A percentile compares a stretch with the other conserved stretches of the same genome.
Evolutionary conservation across 2,113 vertebrate genomes (phyloP).

Genomic region (Carettochelys insculpta): DNA sequence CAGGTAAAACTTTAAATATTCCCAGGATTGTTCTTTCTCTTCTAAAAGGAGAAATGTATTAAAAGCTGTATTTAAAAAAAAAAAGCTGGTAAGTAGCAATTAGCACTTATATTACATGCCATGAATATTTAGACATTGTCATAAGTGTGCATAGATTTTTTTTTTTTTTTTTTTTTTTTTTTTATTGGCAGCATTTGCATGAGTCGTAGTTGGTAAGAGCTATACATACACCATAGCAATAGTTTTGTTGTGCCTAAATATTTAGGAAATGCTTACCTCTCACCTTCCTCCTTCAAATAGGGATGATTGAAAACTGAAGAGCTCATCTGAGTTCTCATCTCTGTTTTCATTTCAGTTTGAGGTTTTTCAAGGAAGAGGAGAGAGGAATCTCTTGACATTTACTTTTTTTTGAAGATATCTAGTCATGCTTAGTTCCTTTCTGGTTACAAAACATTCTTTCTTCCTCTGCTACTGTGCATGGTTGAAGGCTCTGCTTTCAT

Average conservation of each 20-base stretch:
- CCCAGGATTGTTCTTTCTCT: not conserved
- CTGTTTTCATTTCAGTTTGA: not conserved
- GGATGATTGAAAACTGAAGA: not conserved
- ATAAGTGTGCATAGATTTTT: not conserved
- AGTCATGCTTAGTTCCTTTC: not conserved
- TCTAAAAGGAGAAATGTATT: constrained; percentile 48
- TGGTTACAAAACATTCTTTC: not conserved
- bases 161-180: too few relatives aligned
- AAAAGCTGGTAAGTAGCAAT: constrained; percentile 57
- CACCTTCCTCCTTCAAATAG: not conserved
- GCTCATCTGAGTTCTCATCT: not conserved
- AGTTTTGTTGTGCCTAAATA: not conserved
- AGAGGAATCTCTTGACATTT: not conserved
- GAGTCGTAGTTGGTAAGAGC: not conserved
- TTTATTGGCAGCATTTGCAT: not conserved
- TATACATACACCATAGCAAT: not conserved
- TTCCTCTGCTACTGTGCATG: not conserved
- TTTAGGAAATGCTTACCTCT: not conserved
- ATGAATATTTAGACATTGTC: not conserved
- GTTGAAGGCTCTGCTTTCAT: not conserved
- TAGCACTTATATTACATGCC: not conserved
- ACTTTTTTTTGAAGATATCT: not conserved
- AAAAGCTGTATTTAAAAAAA: constrained; percentile 4
- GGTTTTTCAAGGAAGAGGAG: too few relatives aligned
- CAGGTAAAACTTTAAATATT: constrained; percentile 24